phyloP scores from a whole-genome alignment of 92 coral and sea anemone genomes.

The Actinernus sp. region DNA sequence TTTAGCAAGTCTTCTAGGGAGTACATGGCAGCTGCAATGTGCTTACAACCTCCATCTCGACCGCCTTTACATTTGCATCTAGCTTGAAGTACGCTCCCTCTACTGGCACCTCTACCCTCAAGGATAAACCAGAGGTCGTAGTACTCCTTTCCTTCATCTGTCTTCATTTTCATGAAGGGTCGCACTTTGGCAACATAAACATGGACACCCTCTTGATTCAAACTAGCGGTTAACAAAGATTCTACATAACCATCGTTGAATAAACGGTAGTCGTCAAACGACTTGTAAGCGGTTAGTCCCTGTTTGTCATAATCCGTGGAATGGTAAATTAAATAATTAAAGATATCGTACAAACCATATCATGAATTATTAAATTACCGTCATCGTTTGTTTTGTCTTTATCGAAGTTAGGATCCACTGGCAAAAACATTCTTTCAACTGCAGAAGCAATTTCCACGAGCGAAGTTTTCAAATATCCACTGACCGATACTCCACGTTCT shows the following conservation, averaged over 20 bases:
- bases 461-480: too few species aligned
- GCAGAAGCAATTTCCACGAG: too few species aligned
- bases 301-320: constrained; percentile 66
- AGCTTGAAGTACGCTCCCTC: constrained; percentile 60
- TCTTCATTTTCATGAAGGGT: constrained; percentile 45
- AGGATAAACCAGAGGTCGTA: constrained; percentile 64
- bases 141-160: constrained; percentile 41
- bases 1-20: constrained; percentile 67
- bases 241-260: too few species aligned
- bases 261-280: too few species aligned
- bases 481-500: too few species aligned
- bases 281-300: constrained; percentile 65
- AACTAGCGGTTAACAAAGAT: constrained; percentile 46
- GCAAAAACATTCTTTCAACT: too few species aligned
- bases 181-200: constrained; percentile 56
- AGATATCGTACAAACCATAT: constrained; percentile 64
- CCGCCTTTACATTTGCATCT: constrained; percentile 72
- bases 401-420: too few species aligned
- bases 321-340: too few species aligned
- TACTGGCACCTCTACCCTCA: constrained; percentile 39
- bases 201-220: constrained; percentile 59
- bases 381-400: too few species aligned
- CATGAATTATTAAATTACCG: constrained; percentile 59
- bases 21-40: constrained; percentile 74
- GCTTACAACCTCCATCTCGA: constrained; percentile 76